phyloP scores from a whole-genome alignment of 1,140 invertebrate genomes.

The Apocrypta bakeri region DNA sequence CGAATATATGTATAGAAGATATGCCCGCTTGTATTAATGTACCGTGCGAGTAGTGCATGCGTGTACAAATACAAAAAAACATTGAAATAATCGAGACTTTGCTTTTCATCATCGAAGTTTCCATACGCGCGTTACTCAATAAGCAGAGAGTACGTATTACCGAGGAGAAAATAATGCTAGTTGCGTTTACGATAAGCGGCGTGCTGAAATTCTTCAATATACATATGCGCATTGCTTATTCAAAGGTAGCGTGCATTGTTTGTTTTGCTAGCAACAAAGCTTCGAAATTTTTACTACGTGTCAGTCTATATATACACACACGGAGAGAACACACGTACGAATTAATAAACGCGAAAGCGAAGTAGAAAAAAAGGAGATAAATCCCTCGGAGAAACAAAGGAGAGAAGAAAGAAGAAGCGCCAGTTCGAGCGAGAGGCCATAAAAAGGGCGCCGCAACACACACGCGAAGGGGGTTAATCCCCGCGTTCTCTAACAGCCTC shows the following conservation, averaged over 20 bases:
- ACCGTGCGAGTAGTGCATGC: too few species aligned
- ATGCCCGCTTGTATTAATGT: too few species aligned
- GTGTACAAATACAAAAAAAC: too few species aligned
- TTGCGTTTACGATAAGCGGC: not conserved
- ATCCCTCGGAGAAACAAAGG: not conserved
- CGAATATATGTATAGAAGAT: too few species aligned
- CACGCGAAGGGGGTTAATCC: conserved; percentile 62
- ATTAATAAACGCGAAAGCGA: not conserved
- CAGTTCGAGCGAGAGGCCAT: not conserved
- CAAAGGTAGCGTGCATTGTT: not conserved
- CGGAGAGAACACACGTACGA: not conserved
- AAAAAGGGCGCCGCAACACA: conserved; percentile 51
- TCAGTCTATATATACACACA: too few species aligned
- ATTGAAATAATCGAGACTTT: not conserved
- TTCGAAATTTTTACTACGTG: not conserved
- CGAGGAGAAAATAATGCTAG: not conserved
- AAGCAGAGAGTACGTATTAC: not conserved
- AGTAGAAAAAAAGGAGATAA: not conserved
- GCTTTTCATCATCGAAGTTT: not conserved
- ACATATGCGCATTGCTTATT: not conserved
- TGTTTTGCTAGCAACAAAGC: not conserved
- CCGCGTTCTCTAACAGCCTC: conserved; percentile 56
- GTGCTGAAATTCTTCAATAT: not conserved
- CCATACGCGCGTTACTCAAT: not conserved
- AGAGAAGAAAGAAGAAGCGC: not conserved